A percentile compares a stretch with the other conserved stretches of the same genome.
These are phyloP conservation scores for Paracanthobrama guichenoti DNA, from an alignment of 2,113 vertebrate species.

Conservation along the genomic window DNA sequence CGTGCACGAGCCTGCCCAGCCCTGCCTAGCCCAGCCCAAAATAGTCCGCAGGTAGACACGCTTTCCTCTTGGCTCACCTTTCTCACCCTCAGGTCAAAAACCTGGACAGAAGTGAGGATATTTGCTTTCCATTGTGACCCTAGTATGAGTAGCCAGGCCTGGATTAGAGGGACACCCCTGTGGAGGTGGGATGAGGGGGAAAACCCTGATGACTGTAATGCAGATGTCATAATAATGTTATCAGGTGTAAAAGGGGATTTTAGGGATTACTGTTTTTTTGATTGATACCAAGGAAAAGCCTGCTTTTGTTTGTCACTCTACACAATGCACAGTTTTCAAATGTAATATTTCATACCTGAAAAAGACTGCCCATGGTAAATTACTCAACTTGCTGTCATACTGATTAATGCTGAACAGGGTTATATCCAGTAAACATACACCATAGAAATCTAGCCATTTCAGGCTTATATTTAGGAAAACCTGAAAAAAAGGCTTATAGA, in stretches of 20 bases:
- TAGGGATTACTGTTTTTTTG: constrained; percentile 18
- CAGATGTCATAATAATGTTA: constrained; percentile 36
- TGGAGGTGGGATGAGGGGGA: constrained; percentile 2
- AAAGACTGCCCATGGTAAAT: constrained; percentile 9
- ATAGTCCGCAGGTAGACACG: constrained; percentile 57
- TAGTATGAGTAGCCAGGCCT: constrained; percentile 25
- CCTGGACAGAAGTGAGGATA: constrained; percentile 23
- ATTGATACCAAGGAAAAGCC: constrained; percentile 47
- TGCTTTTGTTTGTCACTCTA: constrained; percentile 41
- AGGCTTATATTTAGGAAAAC: not conserved
- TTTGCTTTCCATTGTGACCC: constrained; percentile 22
- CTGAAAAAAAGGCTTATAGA: too few relatives aligned
- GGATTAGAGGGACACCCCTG: constrained; percentile 9
- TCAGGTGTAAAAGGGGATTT: constrained; percentile 43
- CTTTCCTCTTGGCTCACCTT: constrained; percentile 39
- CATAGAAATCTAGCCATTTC: not conserved
- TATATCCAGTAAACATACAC: not conserved
- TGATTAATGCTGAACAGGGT: not conserved
- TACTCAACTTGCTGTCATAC: constrained; percentile 18
- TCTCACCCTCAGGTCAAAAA: constrained; percentile 6
- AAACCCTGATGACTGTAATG: constrained; percentile 37
- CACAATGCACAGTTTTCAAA: constrained; percentile 19
- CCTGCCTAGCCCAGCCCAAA: constrained; percentile 64
- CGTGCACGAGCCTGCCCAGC: constrained; percentile 66
- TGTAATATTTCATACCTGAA: constrained; percentile 22